phyloP scores from a whole-genome alignment of 2,888 invertebrate species.

The Meliscaeva auricollis region DNA sequence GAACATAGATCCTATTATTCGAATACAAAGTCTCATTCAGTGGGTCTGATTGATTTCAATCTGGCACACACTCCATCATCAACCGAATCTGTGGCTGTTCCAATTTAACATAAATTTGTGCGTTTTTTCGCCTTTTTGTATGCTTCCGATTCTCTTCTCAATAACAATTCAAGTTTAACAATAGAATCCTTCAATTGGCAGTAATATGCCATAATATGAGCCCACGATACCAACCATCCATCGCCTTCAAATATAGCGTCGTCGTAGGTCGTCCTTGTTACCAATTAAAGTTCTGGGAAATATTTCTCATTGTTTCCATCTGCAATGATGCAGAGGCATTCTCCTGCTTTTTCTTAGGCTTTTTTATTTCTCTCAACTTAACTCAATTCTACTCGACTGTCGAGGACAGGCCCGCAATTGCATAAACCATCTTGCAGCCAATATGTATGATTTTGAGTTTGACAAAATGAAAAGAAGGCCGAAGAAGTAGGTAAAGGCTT shows the following conservation, averaged over 20 bases:
- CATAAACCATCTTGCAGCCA: conserved; percentile 34
- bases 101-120: conserved; percentile 68
- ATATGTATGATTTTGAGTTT: conserved; percentile 13
- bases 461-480: conserved; percentile 9
- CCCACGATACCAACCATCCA: conserved; percentile 7
- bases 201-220: conserved; percentile 69
- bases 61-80: conserved; percentile 46
- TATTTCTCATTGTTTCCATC: conserved; percentile 60
- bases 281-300: conserved; percentile 73
- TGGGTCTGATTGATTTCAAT: conserved; percentile 67
- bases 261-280: conserved; percentile 55
- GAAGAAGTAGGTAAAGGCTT: conserved; percentile 64
- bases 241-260: conserved; percentile 16
- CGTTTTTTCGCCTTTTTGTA: conserved; percentile 50
- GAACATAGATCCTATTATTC: conserved; percentile 44
- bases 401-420: conserved; percentile 44
- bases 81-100: conserved; percentile 56
- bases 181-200: conserved; percentile 71
- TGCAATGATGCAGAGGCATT: conserved; percentile 31
- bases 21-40: conserved; percentile 60
- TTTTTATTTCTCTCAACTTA: conserved; percentile 41
- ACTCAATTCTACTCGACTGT: no score
- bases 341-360: not conserved
- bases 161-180: conserved; percentile 50
- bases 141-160: conserved; percentile 32